Percentiles rank a stretch among this genome's conserved stretches.
Conservation (phyloP, 2,797 vertebrate genomes). For the Channa striata region DNA sequence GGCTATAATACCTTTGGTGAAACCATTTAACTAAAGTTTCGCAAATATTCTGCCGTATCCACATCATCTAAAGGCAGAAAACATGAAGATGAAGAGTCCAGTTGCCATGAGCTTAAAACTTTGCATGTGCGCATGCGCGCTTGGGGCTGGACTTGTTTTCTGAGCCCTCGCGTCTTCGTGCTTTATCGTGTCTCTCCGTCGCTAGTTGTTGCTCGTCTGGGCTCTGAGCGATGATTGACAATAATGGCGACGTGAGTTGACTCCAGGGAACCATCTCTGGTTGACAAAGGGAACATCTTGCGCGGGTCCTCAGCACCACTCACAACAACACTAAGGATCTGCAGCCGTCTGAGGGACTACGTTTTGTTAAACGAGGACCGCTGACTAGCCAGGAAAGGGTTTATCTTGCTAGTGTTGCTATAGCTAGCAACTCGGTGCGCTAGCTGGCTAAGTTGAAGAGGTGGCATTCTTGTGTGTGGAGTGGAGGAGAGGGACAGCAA, state of each 20-base stretch:
- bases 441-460: slow-evolving; percentile 81
- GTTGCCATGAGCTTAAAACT: no score
- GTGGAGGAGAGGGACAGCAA: slow-evolving; percentile 47
- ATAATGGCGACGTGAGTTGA: slow-evolving; percentile 87
- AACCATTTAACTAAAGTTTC: not conserved
- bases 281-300: slow-evolving; percentile 49
- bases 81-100: not conserved
- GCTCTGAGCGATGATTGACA: slow-evolving; percentile 81
- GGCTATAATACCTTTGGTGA: not conserved
- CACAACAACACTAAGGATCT: slow-evolving; percentile 29
- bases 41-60: not conserved
- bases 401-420: slow-evolving; percentile 67
- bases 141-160: slow-evolving; percentile 35
- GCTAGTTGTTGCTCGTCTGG: slow-evolving; percentile 75
- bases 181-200: slow-evolving; percentile 69
- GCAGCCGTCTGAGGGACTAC: slow-evolving; percentile 23
- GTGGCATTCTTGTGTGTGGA: slow-evolving; percentile 74
- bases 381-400: slow-evolving; percentile 50
- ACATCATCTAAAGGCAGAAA: not conserved
- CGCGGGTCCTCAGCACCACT: slow-evolving; percentile 12
- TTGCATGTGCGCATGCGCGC: slow-evolving; percentile 47
- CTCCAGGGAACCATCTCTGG: slow-evolving; percentile 69
- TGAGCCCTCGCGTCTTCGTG: slow-evolving; percentile 66
- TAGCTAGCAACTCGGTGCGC: slow-evolving; percentile 70
- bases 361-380: slow-evolving; percentile 44